Conservation (phyloP, 2,113 vertebrate species). For the Pterocles orientalis region DNA sequence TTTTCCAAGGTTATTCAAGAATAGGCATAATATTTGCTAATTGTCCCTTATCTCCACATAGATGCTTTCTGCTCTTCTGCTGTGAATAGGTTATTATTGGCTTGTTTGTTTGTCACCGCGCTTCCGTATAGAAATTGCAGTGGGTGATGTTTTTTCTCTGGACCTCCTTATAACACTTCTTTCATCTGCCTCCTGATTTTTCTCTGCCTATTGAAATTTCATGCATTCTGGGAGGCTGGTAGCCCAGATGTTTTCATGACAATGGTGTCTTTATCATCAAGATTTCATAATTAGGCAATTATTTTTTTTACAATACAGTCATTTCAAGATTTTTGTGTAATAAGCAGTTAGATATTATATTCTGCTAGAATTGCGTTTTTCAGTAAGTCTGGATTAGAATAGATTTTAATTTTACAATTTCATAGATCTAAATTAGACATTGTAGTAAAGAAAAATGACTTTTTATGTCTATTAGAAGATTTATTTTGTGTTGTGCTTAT, state of each 20-base stretch:
- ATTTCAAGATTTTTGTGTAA: constrained; percentile 31
- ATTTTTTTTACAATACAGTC: constrained; percentile 52
- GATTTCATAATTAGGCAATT: constrained; percentile 55
- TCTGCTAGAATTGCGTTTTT: constrained; percentile 29
- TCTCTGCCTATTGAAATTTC: constrained; percentile 41
- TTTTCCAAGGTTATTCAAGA: not conserved
- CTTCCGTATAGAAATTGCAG: not conserved
- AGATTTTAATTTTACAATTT: constrained; percentile 60
- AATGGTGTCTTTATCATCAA: constrained; percentile 51
- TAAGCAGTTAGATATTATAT: constrained; percentile 47
- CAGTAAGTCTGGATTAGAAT: constrained; percentile 27
- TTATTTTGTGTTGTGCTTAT: not conserved
- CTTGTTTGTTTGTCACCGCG: not conserved
- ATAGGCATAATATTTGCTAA: not conserved
- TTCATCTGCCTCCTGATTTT: constrained; percentile 22
- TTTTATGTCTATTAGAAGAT: not conserved
- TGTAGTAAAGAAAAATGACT: constrained; percentile 42
- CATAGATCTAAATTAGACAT: constrained; percentile 47
- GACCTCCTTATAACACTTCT: constrained; percentile 16
- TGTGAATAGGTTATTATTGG: not conserved
- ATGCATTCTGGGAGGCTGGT: not conserved
- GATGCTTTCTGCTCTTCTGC: not conserved
- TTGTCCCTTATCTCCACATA: not conserved
- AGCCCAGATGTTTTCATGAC: constrained; percentile 59
- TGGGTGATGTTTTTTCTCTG: not conserved